Evolutionary conservation across 2,797 vertebrate genomes (phyloP).

Genomic region (Meda fulgida): DNA sequence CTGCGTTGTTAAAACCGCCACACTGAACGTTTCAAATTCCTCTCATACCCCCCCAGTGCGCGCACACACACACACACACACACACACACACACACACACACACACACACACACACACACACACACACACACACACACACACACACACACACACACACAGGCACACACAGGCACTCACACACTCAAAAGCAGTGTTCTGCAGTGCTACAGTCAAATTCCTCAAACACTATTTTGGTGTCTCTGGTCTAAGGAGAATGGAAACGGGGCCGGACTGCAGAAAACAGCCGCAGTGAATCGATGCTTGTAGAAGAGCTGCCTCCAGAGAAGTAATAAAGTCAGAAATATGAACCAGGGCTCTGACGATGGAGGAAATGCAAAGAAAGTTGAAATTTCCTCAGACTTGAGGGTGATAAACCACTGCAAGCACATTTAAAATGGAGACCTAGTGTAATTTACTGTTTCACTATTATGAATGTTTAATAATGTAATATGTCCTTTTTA

Average conservation of each 20-base stretch:
- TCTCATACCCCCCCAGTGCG: conserved; percentile 52
- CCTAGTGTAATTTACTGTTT: neutral
- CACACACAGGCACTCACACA: conserved; percentile 20
- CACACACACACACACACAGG: neutral
- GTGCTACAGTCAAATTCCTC: conserved; percentile 30
- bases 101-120: conserved; percentile 34
- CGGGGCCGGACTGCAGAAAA: conserved; percentile 12
- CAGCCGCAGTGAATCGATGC: conserved; percentile 34
- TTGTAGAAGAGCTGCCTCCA: conserved; percentile 9
- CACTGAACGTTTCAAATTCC: conserved; percentile 64
- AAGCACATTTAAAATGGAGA: neutral
- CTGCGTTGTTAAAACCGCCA: conserved; percentile 56
- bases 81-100: conserved; percentile 30
- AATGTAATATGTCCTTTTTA: too few relatives aligned
- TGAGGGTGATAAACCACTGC: neutral
- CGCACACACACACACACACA: conserved; percentile 18
- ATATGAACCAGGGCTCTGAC: conserved; percentile 4
- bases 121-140: conserved; percentile 31
- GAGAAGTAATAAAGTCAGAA: conserved; percentile 27
- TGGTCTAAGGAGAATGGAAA: conserved; percentile 5
- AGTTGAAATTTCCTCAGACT: neutral
- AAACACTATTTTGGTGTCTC: conserved; percentile 33
- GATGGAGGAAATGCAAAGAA: neutral
- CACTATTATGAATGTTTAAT: neutral
- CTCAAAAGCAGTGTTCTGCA: conserved; percentile 17